Conservation (phyloP, 1,140 invertebrate genomes). For the Drosophila tsacasi region DNA sequence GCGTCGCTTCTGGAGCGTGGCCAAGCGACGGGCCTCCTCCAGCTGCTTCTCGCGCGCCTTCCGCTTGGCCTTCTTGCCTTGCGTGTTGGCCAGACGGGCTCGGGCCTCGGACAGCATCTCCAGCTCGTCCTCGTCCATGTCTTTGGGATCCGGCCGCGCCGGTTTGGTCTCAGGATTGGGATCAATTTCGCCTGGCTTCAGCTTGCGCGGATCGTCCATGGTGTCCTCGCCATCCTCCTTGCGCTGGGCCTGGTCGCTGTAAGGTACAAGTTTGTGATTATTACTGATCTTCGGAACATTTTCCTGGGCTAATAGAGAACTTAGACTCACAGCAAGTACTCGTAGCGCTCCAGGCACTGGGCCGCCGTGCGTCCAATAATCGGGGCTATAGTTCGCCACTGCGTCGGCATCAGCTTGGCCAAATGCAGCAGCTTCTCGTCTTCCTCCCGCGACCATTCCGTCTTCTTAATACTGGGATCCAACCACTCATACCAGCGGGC, state of each 20-base stretch:
- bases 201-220: slow-evolving; percentile 96
- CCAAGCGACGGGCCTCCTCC: slow-evolving; percentile 98
- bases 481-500: slow-evolving; percentile 99
- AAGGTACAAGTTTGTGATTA: too few species aligned
- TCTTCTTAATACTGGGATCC: slow-evolving; percentile 99
- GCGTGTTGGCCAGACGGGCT: slow-evolving; percentile 98
- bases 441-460: slow-evolving; percentile 99
- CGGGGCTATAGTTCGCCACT: slow-evolving; percentile 99
- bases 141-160: slow-evolving; percentile 99
- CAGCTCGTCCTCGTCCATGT: slow-evolving; percentile 99
- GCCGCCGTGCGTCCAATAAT: slow-evolving; percentile 99
- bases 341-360: slow-evolving; percentile 99
- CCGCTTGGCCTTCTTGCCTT: slow-evolving; percentile 99
- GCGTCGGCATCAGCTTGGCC: slow-evolving; percentile 99
- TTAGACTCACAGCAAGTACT: slow-evolving; percentile 94
- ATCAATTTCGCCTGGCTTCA: slow-evolving; percentile 99
- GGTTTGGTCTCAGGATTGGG: slow-evolving; percentile 99
- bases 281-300: too few species aligned
- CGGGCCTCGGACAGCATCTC: slow-evolving; percentile 99
- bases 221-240: slow-evolving; percentile 98
- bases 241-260: slow-evolving; percentile 97
- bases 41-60: slow-evolving; percentile 99
- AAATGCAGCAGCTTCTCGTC: slow-evolving; percentile 99
- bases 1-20: slow-evolving; percentile 97
- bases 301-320: neutral